phyloP scores from a whole-genome alignment of 2,797 vertebrate species.

The Buceros bicornis region DNA sequence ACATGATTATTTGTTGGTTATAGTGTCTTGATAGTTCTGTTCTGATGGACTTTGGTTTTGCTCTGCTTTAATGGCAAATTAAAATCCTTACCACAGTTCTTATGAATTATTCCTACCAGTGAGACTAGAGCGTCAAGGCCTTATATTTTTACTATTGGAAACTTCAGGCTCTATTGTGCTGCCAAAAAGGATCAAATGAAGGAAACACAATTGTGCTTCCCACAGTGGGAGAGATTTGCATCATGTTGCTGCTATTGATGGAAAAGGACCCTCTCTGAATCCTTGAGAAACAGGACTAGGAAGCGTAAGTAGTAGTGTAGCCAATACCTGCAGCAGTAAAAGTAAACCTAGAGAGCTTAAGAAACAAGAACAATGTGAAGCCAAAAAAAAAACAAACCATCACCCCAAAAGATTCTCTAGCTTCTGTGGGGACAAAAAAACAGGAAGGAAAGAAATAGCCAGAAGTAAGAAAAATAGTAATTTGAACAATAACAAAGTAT shows the following conservation, averaged over 20 bases:
- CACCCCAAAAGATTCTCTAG: neutral
- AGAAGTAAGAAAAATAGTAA: too few relatives aligned
- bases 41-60: neutral
- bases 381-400: neutral
- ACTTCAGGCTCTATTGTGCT: neutral
- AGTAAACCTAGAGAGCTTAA: neutral
- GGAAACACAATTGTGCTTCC: neutral
- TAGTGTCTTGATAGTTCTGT: neutral
- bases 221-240: neutral
- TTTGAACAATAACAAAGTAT: neutral
- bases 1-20: neutral
- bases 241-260: neutral
- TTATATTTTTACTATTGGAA: neutral
- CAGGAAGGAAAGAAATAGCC: neutral
- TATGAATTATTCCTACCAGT: neutral
- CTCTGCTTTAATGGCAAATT: neutral
- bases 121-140: neutral
- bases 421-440: neutral
- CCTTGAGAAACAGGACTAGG: neutral
- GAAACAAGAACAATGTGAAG: neutral
- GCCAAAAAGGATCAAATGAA: neutral
- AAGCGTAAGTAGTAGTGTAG: neutral
- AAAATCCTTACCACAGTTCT: neutral
- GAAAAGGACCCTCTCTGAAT: neutral
- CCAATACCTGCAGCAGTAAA: neutral